phyloP scores from a whole-genome alignment of 2,113 vertebrate species.

The crab-eating macaque (Macaca fascicularis) region DNA sequence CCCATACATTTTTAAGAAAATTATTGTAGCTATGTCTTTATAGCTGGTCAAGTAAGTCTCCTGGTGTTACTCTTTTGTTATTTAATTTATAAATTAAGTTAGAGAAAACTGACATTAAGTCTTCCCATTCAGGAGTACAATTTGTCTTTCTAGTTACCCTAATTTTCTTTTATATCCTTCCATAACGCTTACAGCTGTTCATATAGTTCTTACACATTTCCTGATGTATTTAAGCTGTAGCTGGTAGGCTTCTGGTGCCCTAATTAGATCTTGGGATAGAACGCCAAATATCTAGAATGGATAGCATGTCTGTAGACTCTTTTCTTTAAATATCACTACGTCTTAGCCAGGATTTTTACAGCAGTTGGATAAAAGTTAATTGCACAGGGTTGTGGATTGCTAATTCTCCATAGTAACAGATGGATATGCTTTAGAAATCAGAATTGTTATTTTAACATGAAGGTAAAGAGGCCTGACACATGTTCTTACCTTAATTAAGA shows the following conservation, averaged over 20 bases:
- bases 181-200: not conserved
- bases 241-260: not conserved
- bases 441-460: not conserved
- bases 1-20: not conserved
- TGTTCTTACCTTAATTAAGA: not conserved
- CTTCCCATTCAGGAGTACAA: not conserved
- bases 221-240: conserved; percentile 5
- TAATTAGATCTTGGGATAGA: not conserved
- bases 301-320: not conserved
- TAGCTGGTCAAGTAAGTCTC: not conserved
- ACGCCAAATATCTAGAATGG: not conserved
- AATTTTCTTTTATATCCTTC: not conserved
- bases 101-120: not conserved
- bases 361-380: not conserved
- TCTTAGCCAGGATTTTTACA: not conserved
- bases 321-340: not conserved
- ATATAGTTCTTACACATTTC: not conserved
- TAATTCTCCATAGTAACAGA: not conserved
- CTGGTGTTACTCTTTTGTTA: not conserved
- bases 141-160: not conserved
- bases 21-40: not conserved
- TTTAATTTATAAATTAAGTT: conserved; percentile 13
- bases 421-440: not conserved
- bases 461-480: not conserved
- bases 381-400: not conserved